A percentile compares a stretch with the other conserved stretches of the same genome.
Conservation (phyloP, 2,888 invertebrate species). For the Pterobdella sp. region DNA sequence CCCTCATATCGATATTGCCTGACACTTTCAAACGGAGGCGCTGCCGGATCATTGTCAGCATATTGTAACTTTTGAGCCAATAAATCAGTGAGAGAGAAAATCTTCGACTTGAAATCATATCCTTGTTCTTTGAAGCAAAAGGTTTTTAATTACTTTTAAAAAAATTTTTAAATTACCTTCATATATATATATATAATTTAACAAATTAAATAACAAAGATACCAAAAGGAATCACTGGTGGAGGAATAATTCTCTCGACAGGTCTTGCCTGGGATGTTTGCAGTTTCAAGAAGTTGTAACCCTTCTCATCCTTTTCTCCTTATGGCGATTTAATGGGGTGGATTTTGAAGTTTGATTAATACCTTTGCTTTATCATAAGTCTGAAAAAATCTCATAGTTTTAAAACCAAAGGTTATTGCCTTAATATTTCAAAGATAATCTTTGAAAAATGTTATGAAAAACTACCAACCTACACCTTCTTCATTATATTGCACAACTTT, state of each 20-base stretch:
- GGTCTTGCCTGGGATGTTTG: constrained; percentile 63
- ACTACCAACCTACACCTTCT: constrained; percentile 82
- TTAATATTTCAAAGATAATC: background rate
- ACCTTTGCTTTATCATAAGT: too few species aligned
- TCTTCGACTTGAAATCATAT: background rate
- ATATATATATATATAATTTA: background rate
- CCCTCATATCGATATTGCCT: constrained; percentile 98
- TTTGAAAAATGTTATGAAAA: background rate
- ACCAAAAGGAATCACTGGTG: background rate
- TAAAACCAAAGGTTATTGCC: background rate
- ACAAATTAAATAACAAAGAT: background rate
- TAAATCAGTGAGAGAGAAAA: constrained; percentile 6
- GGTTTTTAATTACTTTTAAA: background rate
- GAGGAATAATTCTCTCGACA: constrained; percentile 14
- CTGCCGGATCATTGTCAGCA: constrained; percentile 19
- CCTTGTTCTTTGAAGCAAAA: background rate
- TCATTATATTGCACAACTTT: constrained; percentile 98
- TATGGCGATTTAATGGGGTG: background rate
- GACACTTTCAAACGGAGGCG: constrained; percentile 63
- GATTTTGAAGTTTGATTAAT: background rate
- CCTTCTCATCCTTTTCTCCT: constrained; percentile 88
- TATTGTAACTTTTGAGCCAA: constrained; percentile 4
- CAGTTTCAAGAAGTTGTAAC: constrained; percentile 93
- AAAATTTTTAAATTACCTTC: too few species aligned
- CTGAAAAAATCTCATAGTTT: too few species aligned